Evolutionary conservation across 2,797 vertebrate genomes (phyloP).

Genomic region (Coregonus ussuriensis): DNA sequence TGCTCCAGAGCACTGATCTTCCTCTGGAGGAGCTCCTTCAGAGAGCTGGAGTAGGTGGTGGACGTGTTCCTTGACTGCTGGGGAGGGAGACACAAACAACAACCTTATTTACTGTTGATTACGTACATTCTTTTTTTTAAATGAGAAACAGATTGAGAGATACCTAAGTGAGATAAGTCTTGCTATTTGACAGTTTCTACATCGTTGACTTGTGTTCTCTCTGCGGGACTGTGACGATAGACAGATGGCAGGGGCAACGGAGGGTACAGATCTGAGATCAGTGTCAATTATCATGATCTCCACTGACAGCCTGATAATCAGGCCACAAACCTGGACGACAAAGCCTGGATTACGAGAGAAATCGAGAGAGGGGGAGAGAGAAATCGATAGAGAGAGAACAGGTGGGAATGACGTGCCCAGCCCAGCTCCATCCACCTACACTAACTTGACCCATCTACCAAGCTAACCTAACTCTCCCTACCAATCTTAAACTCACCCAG

Average conservation of each 20-base stretch:
- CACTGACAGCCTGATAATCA: conserved; percentile 54
- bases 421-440: no score
- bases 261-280: neutral
- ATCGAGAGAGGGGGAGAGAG: neutral
- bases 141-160: neutral
- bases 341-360: conserved; percentile 27
- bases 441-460: no score
- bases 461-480: no score
- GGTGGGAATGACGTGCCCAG: no score
- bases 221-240: neutral
- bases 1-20: conserved; percentile 81
- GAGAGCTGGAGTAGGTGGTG: conserved; percentile 76
- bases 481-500: no score
- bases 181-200: neutral
- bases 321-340: conserved; percentile 55
- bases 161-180: neutral
- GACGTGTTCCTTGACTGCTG: conserved; percentile 79
- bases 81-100: neutral
- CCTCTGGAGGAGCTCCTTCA: conserved; percentile 82
- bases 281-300: conserved; percentile 8
- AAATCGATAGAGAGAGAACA: neutral
- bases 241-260: neutral
- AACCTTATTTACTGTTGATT: neutral
- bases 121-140: neutral
- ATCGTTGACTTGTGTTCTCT: neutral